Conservation (phyloP, 1,140 invertebrate genomes). For the Philopotamus ludificatus region DNA sequence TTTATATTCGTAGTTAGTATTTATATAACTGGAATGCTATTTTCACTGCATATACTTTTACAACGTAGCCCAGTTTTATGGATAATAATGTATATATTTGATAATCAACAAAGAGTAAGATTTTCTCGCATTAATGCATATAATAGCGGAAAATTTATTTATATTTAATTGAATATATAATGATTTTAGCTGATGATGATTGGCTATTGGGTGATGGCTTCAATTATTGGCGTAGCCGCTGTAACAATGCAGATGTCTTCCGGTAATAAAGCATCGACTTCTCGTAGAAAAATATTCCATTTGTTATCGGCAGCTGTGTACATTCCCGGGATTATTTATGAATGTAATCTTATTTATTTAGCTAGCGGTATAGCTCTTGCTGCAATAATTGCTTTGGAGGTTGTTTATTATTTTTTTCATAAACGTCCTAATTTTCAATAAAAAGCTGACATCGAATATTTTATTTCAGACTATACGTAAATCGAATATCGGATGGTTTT, state of each 20-base stretch:
- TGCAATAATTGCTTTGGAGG: slow-evolving; percentile 73
- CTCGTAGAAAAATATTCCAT: slow-evolving; percentile 79
- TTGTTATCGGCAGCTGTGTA: slow-evolving; percentile 76
- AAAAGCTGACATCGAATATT: neutral
- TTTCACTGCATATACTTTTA: slow-evolving; percentile 57
- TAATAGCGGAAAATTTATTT: neutral
- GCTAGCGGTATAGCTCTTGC: slow-evolving; percentile 71
- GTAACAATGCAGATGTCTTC: slow-evolving; percentile 57
- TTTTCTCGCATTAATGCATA: neutral
- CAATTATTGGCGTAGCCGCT: slow-evolving; percentile 54
- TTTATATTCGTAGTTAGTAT: slow-evolving; percentile 55
- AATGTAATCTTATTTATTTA: slow-evolving; percentile 71
- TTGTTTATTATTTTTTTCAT: slow-evolving; percentile 46
- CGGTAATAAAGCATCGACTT: slow-evolving; percentile 63
- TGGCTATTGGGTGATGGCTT: slow-evolving; percentile 63
- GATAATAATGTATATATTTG: slow-evolving; percentile 56
- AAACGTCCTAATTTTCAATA: slow-evolving; percentile 22
- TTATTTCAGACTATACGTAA: slow-evolving; percentile 65
- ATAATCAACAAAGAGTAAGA: slow-evolving; percentile 49
- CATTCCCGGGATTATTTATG: slow-evolving; percentile 71
- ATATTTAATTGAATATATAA: slow-evolving; percentile 16
- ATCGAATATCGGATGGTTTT: slow-evolving; percentile 69
- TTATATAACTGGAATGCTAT: slow-evolving; percentile 45
- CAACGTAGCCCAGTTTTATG: slow-evolving; percentile 58
- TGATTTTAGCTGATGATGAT: slow-evolving; percentile 60